Percentiles rank a stretch among this genome's conserved stretches.
phyloP scores from a whole-genome alignment of 2,113 vertebrate genomes.

The Callospermophilus lateralis region DNA sequence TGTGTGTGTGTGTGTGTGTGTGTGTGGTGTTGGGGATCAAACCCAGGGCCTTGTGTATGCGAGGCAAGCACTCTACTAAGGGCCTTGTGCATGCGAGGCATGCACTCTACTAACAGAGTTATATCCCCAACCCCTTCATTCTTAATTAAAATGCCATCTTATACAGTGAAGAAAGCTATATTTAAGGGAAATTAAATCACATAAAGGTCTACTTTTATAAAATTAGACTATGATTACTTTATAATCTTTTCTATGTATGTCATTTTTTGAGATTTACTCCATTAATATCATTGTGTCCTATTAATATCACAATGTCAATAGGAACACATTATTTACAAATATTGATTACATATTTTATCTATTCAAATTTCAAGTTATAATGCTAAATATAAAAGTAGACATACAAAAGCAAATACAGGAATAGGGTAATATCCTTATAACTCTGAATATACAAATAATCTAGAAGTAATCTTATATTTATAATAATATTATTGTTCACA shows the following conservation, averaged over 20 bases:
- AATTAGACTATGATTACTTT: not conserved
- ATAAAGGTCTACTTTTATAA: conserved; percentile 17
- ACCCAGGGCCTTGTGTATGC: no score
- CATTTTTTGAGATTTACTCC: conserved; percentile 41
- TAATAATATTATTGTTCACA: not conserved
- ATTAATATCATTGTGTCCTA: not conserved
- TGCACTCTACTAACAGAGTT: no score
- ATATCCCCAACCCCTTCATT: not conserved
- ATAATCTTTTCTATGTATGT: not conserved
- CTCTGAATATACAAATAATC: conserved; percentile 43
- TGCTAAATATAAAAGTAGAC: conserved; percentile 28
- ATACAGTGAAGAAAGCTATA: not conserved
- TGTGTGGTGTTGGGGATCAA: no score
- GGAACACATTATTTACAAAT: not conserved
- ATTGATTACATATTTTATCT: not conserved
- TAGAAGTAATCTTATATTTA: not conserved
- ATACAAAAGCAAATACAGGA: not conserved
- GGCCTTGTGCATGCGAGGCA: no score
- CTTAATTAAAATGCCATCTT: not conserved
- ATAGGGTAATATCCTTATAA: not conserved
- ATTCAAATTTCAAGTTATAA: not conserved
- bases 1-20: no score
- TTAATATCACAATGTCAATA: conserved; percentile 7
- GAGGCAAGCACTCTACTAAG: no score
- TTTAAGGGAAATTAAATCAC: not conserved